Evolutionary conservation across 2,797 vertebrate species (phyloP), one percentile per base, ranked within the genome.

Genomic region (Coccyzus lansbergi): DNA sequence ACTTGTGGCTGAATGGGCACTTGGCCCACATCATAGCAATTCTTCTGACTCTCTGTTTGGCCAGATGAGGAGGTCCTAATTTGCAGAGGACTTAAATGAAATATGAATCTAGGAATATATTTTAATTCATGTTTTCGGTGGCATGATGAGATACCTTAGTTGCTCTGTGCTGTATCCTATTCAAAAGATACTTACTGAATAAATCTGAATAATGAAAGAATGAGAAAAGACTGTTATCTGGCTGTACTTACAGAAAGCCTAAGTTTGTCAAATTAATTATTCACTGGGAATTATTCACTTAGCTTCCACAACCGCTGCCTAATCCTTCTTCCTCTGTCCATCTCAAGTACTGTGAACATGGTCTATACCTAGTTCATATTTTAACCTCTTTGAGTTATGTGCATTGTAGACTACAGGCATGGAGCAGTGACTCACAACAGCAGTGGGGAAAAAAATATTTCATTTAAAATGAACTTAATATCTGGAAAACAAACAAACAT

Each of bases 261-360:
- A 92, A 94, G 74, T 95, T 95, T 93, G 92, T 96, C 79, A 97
- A 92, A 96, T 96, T 92, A 96, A 94, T 95, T 93, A 96, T 93
- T 93, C 86, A 88, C 65, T 84, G 90, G 80, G 82, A 96, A 90
- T 95, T 93, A 94, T 86, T 96, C 90, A 93, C 94, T 93, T 90
- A 90, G 64, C 90, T 90, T 90, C 78, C 86, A 55, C 69, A 92
- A 91, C 83, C 81, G 75, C 51, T 93, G 68, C 62, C 53, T 88
- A 94, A 92, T 93, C 84, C 88, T 91, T 94, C 94, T 77, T 94
- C 85, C 88, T 91, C 93, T 91, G 69, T 74, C 78, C 92, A 62
- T 92, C 46, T 34, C 46, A 88, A 81, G 60, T 77, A 21, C 64
- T 83, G 9, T 56, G 75, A 91, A 49, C 46, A 8, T 51, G 10